These are phyloP conservation scores for Leucoraja ocellata DNA, from an alignment of 2,797 vertebrate genomes.

Conservation along the genomic window DNA sequence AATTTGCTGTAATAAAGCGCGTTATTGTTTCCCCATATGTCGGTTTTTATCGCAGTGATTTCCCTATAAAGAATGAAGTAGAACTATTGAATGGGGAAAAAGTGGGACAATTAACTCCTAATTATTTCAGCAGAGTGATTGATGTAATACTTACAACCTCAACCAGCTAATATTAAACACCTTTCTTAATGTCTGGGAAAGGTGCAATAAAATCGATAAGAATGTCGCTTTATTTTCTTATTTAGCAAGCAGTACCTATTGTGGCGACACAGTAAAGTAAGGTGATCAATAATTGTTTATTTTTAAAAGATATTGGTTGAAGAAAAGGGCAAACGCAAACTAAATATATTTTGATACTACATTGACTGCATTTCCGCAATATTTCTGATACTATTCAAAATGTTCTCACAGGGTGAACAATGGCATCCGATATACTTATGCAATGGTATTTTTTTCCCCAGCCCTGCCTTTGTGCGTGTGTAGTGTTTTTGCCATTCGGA, in stretches of 20 bases:
- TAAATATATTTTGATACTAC: slow-evolving; percentile 11
- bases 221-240: background rate
- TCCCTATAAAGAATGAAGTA: background rate
- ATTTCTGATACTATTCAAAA: slow-evolving; percentile 29
- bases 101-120: background rate
- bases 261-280: background rate
- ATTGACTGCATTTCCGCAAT: slow-evolving; percentile 10
- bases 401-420: slow-evolving; percentile 6
- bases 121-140: background rate
- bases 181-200: background rate
- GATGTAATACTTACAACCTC: background rate
- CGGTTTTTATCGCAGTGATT: background rate
- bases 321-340: background rate
- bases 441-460: background rate
- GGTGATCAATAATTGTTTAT: background rate
- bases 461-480: background rate
- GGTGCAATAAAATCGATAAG: background rate
- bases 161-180: slow-evolving; percentile 12
- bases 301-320: background rate
- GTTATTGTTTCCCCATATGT: slow-evolving; percentile 26
- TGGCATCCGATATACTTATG: slow-evolving; percentile 12
- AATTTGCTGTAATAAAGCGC: slow-evolving; percentile 36
- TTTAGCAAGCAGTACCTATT: background rate
- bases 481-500: background rate
- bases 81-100: background rate